Conservation (phyloP, 1,140 invertebrate genomes). For the Sipha flava region DNA sequence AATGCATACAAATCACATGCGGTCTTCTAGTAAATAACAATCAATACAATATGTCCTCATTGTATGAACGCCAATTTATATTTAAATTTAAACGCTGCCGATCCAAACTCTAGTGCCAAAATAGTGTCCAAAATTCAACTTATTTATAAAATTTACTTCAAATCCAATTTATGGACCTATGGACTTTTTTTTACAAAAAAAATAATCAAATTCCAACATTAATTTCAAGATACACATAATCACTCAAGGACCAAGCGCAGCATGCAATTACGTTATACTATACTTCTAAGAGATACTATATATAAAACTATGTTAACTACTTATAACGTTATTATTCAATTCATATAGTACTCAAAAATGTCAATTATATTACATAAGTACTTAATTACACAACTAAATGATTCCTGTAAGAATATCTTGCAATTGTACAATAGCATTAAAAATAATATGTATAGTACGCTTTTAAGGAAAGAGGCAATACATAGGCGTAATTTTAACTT, state of each 20-base stretch:
- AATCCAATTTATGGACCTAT: background rate
- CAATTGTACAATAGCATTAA: background rate
- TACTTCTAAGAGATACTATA: background rate
- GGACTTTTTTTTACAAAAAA: background rate
- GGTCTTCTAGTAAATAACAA: background rate
- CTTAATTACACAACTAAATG: background rate
- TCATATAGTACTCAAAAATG: background rate
- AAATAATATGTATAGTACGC: background rate
- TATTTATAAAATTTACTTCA: conserved; percentile 27
- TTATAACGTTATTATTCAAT: background rate
- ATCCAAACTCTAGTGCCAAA: conserved; percentile 8
- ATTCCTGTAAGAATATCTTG: background rate
- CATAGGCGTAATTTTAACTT: conserved; percentile 22
- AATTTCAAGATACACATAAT: too few relatives aligned
- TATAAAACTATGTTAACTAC: background rate
- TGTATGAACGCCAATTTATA: background rate
- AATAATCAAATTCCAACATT: background rate
- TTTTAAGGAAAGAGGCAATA: conserved; percentile 14
- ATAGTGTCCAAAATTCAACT: conserved; percentile 21
- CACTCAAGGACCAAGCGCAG: too few relatives aligned
- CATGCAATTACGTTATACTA: background rate
- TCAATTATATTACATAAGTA: background rate
- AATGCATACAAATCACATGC: background rate
- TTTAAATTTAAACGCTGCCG: conserved; percentile 24
- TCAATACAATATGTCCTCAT: background rate